A percentile compares a stretch with the other conserved stretches of the same genome.
These are phyloP conservation scores for Gorsachius goisagi DNA, from an alignment of 2,113 vertebrate genomes.

Conservation along the genomic window DNA sequence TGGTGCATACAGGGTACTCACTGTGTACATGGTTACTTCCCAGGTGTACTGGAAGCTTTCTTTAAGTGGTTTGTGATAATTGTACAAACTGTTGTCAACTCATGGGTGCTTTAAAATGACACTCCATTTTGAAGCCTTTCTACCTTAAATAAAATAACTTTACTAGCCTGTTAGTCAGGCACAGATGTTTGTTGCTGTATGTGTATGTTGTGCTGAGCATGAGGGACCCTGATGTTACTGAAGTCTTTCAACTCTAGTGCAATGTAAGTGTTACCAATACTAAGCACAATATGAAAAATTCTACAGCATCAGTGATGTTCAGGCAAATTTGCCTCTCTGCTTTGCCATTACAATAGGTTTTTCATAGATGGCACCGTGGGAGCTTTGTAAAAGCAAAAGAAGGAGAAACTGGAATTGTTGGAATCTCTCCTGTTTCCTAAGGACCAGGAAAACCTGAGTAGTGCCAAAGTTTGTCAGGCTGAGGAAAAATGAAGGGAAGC, in stretches of 20 bases:
- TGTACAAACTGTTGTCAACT: neutral
- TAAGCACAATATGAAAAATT: neutral
- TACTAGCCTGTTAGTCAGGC: neutral
- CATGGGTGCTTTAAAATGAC: neutral
- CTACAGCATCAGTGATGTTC: neutral
- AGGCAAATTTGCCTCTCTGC: neutral
- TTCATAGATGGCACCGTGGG: neutral
- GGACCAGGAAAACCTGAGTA: slow-evolving; percentile 18
- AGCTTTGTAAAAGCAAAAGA: slow-evolving; percentile 11
- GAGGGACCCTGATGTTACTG: neutral
- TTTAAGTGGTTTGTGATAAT: neutral
- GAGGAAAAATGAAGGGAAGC: slow-evolving; percentile 27
- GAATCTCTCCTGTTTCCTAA: neutral
- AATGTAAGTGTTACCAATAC: neutral
- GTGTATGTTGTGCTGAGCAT: neutral
- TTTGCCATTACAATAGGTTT: neutral
- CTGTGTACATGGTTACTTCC: neutral
- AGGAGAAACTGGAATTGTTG: neutral
- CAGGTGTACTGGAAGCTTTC: neutral
- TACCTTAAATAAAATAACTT: neutral
- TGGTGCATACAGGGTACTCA: neutral
- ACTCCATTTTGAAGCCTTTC: slow-evolving; percentile 3
- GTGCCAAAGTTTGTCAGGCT: slow-evolving; percentile 24
- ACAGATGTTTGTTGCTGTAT: neutral
- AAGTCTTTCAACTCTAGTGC: neutral